Conservation (phyloP, 2,797 vertebrate species). For the Scyliorhinus canicula region DNA sequence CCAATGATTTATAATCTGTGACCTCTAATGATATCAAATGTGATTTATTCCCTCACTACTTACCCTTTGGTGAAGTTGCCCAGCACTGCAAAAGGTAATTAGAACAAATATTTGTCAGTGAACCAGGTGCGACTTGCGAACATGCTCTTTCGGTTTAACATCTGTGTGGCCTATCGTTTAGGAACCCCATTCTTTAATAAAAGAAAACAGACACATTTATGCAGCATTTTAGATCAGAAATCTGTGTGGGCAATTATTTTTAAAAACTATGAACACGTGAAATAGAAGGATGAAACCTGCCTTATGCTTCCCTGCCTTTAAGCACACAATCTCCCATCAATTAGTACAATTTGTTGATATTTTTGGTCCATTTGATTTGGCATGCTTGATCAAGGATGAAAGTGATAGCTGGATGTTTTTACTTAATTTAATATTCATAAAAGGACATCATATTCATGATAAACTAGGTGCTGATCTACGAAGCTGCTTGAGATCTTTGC, state of each 20-base stretch:
- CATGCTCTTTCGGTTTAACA: neutral
- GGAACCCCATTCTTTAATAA: neutral
- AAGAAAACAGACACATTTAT: neutral
- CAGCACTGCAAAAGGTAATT: neutral
- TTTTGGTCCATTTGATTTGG: neutral
- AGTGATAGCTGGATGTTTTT: neutral
- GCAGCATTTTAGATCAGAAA: neutral
- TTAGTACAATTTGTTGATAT: neutral
- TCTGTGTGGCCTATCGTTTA: neutral
- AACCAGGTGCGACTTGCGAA: neutral
- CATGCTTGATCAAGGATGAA: neutral
- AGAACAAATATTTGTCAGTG: neutral
- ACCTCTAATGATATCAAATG: neutral
- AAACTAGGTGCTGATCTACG: neutral
- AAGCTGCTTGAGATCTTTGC: neutral
- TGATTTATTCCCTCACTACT: neutral
- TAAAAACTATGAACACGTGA: neutral
- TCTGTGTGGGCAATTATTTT: neutral
- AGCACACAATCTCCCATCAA: neutral
- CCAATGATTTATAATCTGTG: neutral
- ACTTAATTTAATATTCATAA: neutral
- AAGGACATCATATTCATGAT: neutral
- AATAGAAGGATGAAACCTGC: neutral
- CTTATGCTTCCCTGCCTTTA: neutral
- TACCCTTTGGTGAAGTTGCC: neutral